Base-by-base conservation (phyloP, 1,140 invertebrate genomes). In the Lutraria rhynchaena region DNA sequence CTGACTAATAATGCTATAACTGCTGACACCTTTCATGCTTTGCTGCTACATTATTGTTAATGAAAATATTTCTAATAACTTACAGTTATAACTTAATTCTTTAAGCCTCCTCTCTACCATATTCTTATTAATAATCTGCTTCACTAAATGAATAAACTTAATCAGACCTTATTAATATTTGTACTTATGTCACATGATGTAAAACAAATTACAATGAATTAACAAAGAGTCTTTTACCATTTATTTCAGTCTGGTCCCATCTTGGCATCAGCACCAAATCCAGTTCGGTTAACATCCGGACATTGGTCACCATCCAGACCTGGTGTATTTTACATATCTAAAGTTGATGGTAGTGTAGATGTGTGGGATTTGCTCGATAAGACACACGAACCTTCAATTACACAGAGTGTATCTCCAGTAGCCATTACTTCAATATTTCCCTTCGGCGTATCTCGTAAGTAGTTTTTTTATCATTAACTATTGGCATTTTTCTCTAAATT, bases 361-460 rank as follows among this genome's bases (percentile, higher is more conserved):
- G 90, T 93, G 19, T 94, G 93, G 93, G 93, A 94, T 85, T 82
- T 94, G 9, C 75, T 93, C 31, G 93, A 93, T 69, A 89, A 90
- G 81, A 93, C 93, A 29, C 92, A 93, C 75, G 92, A 92, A 71
- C 92, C 93, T 0, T 90, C 89, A 1, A 74, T 92, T 22, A 90
- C 87, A 24, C 92, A 93, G 87, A 93, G 87, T 73, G 90, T 93
- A 1, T 91, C 92, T 4, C 83, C 88, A 22, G 74, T 86, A 27
- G 78, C 89, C 0, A 89, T 92, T 58, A 92, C 90, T 0, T 85
- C 69, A 27, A 84, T 93, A 24, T 92, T 83, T 76, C 90, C 89
- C 24, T 89, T 85, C 78, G 87, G 89, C 61, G 86, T 92, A 29
- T 89, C 91, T 61, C 85, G 91, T 92, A 85, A 82, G 87, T 87